These are phyloP conservation scores for Tetrao urogallus DNA, from an alignment of 2,113 vertebrate genomes.

Conservation along the genomic window DNA sequence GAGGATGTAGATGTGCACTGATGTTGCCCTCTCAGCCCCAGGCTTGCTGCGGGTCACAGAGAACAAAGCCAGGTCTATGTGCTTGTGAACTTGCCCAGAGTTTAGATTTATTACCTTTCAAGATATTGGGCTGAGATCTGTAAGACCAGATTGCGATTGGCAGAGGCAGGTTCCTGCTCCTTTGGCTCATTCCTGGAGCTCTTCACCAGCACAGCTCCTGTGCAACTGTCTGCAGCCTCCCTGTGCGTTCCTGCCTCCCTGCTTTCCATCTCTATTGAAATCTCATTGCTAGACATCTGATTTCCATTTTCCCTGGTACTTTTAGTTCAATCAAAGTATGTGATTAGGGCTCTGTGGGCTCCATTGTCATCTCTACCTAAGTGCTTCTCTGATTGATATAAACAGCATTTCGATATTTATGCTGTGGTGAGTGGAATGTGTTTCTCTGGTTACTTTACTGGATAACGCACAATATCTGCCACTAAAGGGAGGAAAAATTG, in stretches of 20 bases:
- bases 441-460: background rate
- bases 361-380: conserved; percentile 46
- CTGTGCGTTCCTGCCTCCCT: rapidly evolving
- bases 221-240: rapidly evolving
- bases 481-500: background rate
- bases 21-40: rapidly evolving
- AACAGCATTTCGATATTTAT: conserved; percentile 8
- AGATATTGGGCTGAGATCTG: no score
- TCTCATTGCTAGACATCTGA: background rate
- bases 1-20: no score
- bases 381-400: conserved; percentile 47
- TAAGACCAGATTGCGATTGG: background rate
- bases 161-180: rapidly evolving
- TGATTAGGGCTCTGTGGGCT: conserved; percentile 3
- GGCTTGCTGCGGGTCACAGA: background rate
- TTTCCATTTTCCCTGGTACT: background rate
- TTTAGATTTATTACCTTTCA: no score
- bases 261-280: background rate
- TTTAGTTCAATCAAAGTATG: background rate
- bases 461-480: background rate
- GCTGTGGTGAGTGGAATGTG: background rate
- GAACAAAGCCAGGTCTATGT: no score
- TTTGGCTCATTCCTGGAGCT: background rate
- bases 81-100: rapidly evolving
- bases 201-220: rapidly evolving